Base-by-base conservation (phyloP, 2,888 invertebrate species). In the Erynnis tages region DNA sequence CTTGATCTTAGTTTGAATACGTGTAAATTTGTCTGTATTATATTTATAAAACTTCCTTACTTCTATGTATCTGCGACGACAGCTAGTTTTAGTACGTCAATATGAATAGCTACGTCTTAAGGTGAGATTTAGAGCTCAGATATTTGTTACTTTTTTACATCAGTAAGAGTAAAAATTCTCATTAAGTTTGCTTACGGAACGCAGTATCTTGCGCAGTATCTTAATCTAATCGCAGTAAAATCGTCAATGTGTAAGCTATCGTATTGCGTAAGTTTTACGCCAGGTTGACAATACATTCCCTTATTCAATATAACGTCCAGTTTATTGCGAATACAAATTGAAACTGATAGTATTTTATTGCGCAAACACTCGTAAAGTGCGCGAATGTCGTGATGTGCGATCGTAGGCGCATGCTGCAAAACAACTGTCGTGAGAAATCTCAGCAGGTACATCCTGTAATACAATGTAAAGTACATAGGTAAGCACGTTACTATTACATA, bases 281-380 rank as follows among this genome's bases (percentile, higher is more conserved):
- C 25, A 34, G 11, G 5, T 25, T 41, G 41, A 32, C 29, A 25
- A 38, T 16, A 14, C 27, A 43, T 34, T 14, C 35, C 29, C 38
- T 37, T 35, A 43, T 43, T 49, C 41, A 41, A 49, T 49, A 41
- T 43, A 43, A 50, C 13, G 27, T n/a, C 13, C 25, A 43, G 14
- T 50, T 50, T 50, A 50, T 43, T 43, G 50, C 35, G 29, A 29
- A 44, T 50, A 44, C 37, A 29, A 52, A 44, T 35, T 37, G 44
- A 37, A 44, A 52, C 21, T 52, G 37, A 52, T 52, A 44, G 44
- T 44, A 52, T 52, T 50, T 50, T 53, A 54, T 53, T 49, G 46
- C 34, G 54, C 43, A 53, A 54, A 50, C 47, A 32, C 32, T 50
- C 56, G 50, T 59, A 58, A 57, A 58, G 8, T 21, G 27, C 21